Evolutionary conservation across 2,113 vertebrate genomes (phyloP).

Genomic region (Aspiorhynchus laticeps): DNA sequence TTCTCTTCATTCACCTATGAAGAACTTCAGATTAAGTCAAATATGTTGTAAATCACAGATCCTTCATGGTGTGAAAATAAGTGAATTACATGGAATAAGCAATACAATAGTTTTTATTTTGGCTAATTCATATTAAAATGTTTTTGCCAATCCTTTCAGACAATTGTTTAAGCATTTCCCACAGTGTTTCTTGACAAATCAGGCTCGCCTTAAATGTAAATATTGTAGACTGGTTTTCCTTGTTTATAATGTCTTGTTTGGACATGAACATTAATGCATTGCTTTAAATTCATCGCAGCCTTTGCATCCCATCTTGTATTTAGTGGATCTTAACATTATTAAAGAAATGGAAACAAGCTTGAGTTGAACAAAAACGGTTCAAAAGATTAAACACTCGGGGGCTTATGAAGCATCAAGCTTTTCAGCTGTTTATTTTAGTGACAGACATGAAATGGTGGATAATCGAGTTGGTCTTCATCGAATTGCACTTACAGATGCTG

Average conservation of each 20-base stretch:
- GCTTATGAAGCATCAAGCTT: conserved; percentile 22
- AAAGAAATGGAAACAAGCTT: background rate
- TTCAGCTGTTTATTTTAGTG: conserved; percentile 60
- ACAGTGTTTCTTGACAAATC: background rate
- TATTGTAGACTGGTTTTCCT: background rate
- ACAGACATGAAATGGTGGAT: conserved; percentile 62
- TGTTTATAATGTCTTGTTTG: background rate
- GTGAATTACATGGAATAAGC: too few relatives aligned
- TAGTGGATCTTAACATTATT: background rate
- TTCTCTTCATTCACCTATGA: background rate
- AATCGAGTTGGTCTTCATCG: conserved; percentile 62
- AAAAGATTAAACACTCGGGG: background rate
- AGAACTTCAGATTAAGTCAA: background rate
- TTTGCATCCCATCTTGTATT: background rate
- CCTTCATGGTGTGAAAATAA: background rate
- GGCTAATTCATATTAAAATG: background rate
- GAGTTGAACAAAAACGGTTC: background rate
- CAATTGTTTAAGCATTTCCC: background rate
- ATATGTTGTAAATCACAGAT: background rate
- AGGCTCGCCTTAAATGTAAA: background rate
- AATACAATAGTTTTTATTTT: background rate
- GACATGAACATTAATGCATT: background rate
- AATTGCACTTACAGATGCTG: conserved; percentile 46
- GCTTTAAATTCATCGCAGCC: background rate
- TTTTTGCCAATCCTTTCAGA: background rate